phyloP scores from a whole-genome alignment of 2,113 vertebrate genomes.

The Microtus oregoni region DNA sequence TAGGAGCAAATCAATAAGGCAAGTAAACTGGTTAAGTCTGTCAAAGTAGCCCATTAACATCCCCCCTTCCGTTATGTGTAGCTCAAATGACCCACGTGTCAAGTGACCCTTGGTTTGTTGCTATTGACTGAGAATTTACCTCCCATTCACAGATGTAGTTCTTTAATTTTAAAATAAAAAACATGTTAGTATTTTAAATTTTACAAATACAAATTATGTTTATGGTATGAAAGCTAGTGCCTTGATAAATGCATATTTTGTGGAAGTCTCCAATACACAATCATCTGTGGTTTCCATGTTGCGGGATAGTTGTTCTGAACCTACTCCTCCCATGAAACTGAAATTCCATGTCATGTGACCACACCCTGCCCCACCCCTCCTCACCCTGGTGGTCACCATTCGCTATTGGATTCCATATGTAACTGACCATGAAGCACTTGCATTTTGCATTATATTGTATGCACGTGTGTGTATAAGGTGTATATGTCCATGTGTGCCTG shows the following conservation, averaged over 20 bases:
- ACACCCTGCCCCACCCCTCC: background rate
- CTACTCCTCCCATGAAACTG: background rate
- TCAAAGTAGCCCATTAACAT: constrained; percentile 16
- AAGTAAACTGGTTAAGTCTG: background rate
- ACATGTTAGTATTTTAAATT: background rate
- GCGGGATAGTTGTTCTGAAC: background rate
- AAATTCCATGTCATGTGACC: background rate
- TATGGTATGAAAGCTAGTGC: background rate
- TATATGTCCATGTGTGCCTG: no score
- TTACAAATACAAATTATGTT: background rate
- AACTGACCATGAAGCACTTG: background rate
- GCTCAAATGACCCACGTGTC: background rate
- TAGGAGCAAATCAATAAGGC: constrained; percentile 34
- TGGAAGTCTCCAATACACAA: background rate
- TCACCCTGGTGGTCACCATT: background rate
- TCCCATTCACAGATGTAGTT: background rate
- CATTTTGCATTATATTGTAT: background rate
- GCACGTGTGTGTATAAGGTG: no score
- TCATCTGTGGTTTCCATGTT: background rate
- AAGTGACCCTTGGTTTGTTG: background rate
- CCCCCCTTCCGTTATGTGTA: background rate
- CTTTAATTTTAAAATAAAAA: background rate
- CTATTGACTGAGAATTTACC: background rate
- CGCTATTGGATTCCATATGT: background rate
- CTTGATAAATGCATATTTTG: background rate